These are phyloP conservation scores for Solenopsis invicta DNA, from an alignment of 1,140 invertebrate species.

Conservation along the genomic window DNA sequence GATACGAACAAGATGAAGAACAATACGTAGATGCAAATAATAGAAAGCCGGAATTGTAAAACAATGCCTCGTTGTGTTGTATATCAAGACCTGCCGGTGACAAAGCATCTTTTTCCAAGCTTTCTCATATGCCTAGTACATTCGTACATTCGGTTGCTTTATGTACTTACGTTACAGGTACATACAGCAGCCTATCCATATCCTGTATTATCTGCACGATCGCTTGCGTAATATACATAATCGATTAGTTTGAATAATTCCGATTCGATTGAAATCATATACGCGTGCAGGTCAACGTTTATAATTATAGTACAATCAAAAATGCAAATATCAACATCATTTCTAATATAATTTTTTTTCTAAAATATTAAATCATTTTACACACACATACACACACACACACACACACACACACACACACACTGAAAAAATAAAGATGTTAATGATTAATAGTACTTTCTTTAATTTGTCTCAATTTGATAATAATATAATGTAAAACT, in stretches of 20 bases:
- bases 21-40: constrained; percentile 33
- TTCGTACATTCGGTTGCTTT: not conserved
- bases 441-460: not conserved
- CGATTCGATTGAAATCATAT: not conserved
- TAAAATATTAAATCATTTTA: not conserved
- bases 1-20: constrained; percentile 20
- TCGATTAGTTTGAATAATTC: constrained; percentile 7
- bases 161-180: not conserved
- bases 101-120: constrained; percentile 51
- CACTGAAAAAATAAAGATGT: not conserved
- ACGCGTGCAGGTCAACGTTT: not conserved
- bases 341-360: not conserved
- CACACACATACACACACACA: no score
- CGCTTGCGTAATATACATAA: constrained; percentile 31
- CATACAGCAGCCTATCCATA: not conserved
- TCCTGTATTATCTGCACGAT: not conserved
- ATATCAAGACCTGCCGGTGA: constrained; percentile 28
- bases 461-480: not conserved
- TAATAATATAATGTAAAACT: not conserved
- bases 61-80: constrained; percentile 48
- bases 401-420: no score
- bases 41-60: constrained; percentile 56
- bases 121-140: constrained; percentile 33
- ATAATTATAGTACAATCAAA: not conserved
- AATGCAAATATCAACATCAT: not conserved